Evolutionary conservation across 2,113 vertebrate genomes (phyloP).

Genomic region (Melospiza melodia): DNA sequence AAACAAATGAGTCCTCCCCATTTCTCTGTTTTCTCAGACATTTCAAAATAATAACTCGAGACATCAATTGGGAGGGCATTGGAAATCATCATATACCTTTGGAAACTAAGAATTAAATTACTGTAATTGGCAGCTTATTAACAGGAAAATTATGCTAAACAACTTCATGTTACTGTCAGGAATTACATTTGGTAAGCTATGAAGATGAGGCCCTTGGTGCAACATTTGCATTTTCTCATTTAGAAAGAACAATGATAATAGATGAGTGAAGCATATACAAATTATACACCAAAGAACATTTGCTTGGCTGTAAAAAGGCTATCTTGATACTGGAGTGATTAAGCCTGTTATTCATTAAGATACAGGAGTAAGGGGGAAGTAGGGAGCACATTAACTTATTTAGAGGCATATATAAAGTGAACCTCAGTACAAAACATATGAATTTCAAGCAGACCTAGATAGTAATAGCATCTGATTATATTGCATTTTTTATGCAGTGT

Average conservation of each 20-base stretch:
- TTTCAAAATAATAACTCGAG: constrained; percentile 56
- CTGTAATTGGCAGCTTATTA: constrained; percentile 90
- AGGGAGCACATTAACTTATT: neutral
- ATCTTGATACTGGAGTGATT: constrained; percentile 59
- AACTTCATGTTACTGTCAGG: constrained; percentile 78
- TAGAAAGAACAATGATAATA: constrained; percentile 78
- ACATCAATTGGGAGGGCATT: neutral
- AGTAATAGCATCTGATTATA: neutral
- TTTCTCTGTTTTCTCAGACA: constrained; percentile 67
- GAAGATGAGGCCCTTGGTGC: constrained; percentile 63
- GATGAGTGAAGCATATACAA: constrained; percentile 75
- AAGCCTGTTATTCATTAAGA: constrained; percentile 56
- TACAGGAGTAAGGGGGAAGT: neutral
- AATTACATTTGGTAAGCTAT: constrained; percentile 77
- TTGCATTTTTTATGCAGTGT: neutral
- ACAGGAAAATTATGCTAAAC: constrained; percentile 89
- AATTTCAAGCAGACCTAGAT: constrained; percentile 10
- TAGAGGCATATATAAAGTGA: neutral
- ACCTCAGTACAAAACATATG: neutral
- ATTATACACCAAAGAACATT: constrained; percentile 68
- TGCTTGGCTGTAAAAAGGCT: constrained; percentile 55
- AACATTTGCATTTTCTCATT: constrained; percentile 85
- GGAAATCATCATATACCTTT: constrained; percentile 19
- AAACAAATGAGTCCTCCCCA: constrained; percentile 28
- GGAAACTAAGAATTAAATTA: constrained; percentile 75